Base-by-base conservation (phyloP, 1,140 invertebrate genomes). In the Micrasema longulum region DNA sequence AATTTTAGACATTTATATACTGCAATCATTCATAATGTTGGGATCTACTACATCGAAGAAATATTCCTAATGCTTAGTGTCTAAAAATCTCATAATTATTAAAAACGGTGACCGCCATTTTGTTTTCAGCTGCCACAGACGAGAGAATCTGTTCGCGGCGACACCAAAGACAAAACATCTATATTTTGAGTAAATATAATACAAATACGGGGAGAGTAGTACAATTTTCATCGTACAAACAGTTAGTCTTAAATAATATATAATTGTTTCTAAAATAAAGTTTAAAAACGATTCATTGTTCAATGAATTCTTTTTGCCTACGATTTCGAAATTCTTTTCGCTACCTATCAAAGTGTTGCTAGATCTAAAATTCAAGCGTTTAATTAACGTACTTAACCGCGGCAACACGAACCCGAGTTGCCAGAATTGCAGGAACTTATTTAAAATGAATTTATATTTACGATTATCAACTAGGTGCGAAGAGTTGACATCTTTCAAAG, bases 111-210 rank as follows among this genome's bases (percentile, higher is more conserved):
- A 16, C 52, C 52, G 16, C n/a, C 47, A 48, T 20, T 48, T 48
- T 48, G 7, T 18, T 48, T 31, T 31, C 26, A 41, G 35, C 16
- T 60, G 36, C 55, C 55, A 20, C n/a, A 22, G 35, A 41, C 16
- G 41, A 60, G 22, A 22, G 16, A 31, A 55, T 55, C 22, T 31
- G 14, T 10, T 55, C 7, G 26, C 50, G 10, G n/a, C 20, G 35
- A 60, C 20, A 38, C 55, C 55, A 41, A 9, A 60, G 55, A 41
- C 36, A 23, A 60, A 60, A 60, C 36, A 60, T 60, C 12, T 60
- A 60, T 31, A 55, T 55, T 55, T 16, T 16, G 4, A 55, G 52
- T 55, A 55, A 55, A 55, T 31, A 35, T 43, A 18, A 55, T 31
- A 55, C 1, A 22, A 22, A 22, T 18, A 38, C 11, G 14, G 16